These are phyloP conservation scores for Bubo bubo DNA, from an alignment of 2,113 vertebrate genomes.

Conservation along the genomic window DNA sequence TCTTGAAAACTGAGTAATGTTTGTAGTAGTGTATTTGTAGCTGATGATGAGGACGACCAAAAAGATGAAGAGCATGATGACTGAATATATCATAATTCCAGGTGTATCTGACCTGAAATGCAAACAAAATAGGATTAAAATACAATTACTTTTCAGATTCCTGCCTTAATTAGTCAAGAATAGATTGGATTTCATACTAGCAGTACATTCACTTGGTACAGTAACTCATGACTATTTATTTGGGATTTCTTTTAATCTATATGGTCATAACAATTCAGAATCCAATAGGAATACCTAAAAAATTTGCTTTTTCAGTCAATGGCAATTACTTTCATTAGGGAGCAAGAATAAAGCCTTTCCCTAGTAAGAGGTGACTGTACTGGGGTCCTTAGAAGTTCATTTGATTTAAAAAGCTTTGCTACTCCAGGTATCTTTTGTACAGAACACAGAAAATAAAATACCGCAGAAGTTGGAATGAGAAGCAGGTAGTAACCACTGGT, in stretches of 20 bases:
- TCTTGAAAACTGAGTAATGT: background rate
- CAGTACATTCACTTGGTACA: background rate
- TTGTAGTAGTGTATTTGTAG: background rate
- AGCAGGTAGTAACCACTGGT: background rate
- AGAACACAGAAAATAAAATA: background rate
- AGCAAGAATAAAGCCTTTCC: background rate
- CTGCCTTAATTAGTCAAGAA: background rate
- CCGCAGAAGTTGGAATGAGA: background rate
- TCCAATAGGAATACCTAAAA: background rate
- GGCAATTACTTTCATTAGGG: background rate
- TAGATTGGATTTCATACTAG: background rate
- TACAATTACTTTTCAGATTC: background rate
- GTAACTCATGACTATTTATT: background rate
- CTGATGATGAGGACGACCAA: constrained; percentile 8
- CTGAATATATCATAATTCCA: background rate
- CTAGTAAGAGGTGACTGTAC: background rate
- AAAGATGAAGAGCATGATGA: background rate
- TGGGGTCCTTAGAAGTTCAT: background rate
- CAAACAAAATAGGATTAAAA: background rate
- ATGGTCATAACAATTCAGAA: background rate
- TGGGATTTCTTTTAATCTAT: background rate
- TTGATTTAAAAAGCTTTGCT: background rate
- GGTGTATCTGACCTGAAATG: constrained; percentile 31
- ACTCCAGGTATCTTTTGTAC: background rate
- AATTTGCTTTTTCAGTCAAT: background rate